phyloP scores from a whole-genome alignment of 2,113 vertebrate species.

The Dolichallabes microphthalmus region DNA sequence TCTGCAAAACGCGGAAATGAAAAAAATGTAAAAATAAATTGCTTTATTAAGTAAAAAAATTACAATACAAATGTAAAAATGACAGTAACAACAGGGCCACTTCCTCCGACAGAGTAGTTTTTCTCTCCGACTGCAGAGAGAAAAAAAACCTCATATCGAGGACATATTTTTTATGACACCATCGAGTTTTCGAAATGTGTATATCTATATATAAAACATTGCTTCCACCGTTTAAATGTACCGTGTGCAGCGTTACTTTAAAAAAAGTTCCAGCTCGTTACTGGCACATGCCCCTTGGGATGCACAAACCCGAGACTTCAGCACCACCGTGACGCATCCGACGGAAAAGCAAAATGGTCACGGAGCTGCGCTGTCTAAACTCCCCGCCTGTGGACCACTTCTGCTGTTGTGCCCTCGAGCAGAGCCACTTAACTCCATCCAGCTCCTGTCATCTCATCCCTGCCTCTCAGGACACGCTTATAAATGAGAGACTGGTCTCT shows the following conservation, averaged over 20 bases:
- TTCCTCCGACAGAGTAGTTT: no score
- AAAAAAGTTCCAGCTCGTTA: background rate
- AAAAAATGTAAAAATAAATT: no score
- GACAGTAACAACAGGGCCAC: no score
- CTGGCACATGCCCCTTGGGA: background rate
- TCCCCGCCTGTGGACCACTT: background rate
- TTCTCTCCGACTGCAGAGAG: no score
- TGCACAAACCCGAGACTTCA: background rate
- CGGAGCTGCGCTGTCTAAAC: background rate
- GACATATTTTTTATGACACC: no score
- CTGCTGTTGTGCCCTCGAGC: background rate
- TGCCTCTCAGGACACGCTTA: conserved; percentile 9
- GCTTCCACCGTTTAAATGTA: no score
- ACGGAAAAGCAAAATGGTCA: background rate
- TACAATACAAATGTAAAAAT: no score
- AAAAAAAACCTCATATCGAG: no score
- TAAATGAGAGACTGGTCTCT: background rate
- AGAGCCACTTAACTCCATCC: conserved; percentile 17
- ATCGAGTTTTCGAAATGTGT: no score
- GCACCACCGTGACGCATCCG: background rate
- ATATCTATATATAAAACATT: background rate
- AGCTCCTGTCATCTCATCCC: background rate
- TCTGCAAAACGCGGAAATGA: no score
- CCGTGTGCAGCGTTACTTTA: background rate
- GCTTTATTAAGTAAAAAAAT: no score